phyloP scores from a whole-genome alignment of 2,888 invertebrate species.

The Melanostoma scalare region DNA sequence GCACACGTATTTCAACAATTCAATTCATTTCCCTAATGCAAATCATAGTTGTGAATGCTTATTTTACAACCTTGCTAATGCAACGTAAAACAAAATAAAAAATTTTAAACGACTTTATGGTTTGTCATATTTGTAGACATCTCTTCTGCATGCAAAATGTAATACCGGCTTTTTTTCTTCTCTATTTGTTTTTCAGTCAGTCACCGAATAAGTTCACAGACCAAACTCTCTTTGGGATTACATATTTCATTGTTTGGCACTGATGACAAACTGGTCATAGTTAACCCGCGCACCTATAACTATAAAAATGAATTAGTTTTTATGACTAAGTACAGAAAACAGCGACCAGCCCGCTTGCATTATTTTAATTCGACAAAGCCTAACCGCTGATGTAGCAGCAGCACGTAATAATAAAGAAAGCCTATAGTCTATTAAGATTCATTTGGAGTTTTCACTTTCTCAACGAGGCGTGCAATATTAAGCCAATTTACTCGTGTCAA shows the following conservation, averaged over 20 bases:
- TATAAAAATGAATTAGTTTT: constrained; percentile 56
- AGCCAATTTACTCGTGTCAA: constrained; percentile 45
- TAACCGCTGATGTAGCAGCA: background rate
- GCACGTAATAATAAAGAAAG: constrained; percentile 36
- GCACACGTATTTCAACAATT: no score
- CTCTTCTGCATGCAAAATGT: no score
- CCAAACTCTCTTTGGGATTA: background rate
- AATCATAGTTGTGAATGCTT: background rate
- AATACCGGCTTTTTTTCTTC: constrained; percentile 26
- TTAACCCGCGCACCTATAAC: constrained; percentile 37
- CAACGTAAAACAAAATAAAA: constrained; percentile 16
- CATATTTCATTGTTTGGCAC: constrained; percentile 26
- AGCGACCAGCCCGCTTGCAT: background rate
- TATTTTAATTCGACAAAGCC: constrained; percentile 23
- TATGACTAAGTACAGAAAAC: constrained; percentile 31
- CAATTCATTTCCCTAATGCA: background rate
- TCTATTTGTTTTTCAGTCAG: background rate
- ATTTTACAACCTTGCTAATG: constrained; percentile 7
- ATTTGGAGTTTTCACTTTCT: constrained; percentile 71
- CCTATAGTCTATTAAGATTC: constrained; percentile 54
- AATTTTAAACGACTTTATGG: constrained; percentile 20
- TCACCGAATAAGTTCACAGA: constrained; percentile 16
- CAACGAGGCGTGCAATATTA: constrained; percentile 39
- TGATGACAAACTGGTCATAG: constrained; percentile 43
- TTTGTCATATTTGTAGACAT: constrained; percentile 21